Conservation (phyloP, 1,140 invertebrate genomes). For the Muscidifurax raptorellus region DNA sequence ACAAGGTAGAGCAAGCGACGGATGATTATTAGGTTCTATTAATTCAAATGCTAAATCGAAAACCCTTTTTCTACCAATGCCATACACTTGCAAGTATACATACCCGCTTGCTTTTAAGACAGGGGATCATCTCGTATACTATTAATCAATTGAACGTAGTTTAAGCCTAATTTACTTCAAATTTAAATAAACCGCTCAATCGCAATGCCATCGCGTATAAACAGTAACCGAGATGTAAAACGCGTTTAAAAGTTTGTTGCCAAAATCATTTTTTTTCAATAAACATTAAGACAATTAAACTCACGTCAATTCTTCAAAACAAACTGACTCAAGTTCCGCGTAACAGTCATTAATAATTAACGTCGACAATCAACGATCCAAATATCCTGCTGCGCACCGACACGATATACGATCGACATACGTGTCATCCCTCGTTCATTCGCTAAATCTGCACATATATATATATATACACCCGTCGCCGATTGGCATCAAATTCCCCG, state of each 20-base stretch:
- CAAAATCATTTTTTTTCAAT: no score
- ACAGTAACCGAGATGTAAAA: not conserved
- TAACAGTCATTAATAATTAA: not conserved
- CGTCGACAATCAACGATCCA: not conserved
- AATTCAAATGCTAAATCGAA: slow-evolving; percentile 21
- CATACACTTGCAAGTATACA: not conserved
- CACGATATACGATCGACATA: no score
- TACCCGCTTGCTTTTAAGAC: not conserved
- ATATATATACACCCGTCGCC: not conserved
- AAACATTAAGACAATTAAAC: no score
- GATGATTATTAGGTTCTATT: not conserved
- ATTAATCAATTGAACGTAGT: slow-evolving; percentile 46
- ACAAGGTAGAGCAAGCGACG: no score
- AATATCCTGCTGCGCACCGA: not conserved
- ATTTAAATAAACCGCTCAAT: slow-evolving; percentile 42
- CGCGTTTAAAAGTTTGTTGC: no score
- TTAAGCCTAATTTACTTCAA: slow-evolving; percentile 47
- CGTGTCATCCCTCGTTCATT: no score
- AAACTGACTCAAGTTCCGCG: no score
- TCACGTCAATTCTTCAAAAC: no score
- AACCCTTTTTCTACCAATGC: slow-evolving; percentile 1
- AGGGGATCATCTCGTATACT: slow-evolving; percentile 24
- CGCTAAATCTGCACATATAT: not conserved
- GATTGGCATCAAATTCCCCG: not conserved
- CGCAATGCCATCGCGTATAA: slow-evolving; percentile 1